Evolutionary conservation across 2,888 invertebrate species (phyloP).

Genomic region (Leptarthrus brevirostris): DNA sequence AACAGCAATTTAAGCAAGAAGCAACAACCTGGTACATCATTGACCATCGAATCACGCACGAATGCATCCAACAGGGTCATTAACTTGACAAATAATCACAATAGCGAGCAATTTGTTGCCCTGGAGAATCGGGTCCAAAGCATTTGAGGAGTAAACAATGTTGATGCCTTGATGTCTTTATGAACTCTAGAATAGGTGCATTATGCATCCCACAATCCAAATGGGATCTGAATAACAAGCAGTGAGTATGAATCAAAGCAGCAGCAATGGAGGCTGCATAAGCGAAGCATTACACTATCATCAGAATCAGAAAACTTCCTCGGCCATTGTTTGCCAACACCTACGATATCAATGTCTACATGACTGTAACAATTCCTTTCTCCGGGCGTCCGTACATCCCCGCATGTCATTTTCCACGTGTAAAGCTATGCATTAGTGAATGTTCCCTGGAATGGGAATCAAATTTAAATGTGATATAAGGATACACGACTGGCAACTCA

Average conservation of each 20-base stretch:
- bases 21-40: constrained; percentile 28
- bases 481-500: constrained; percentile 26
- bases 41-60: constrained; percentile 28
- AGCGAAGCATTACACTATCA: constrained; percentile 22
- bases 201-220: constrained; percentile 31
- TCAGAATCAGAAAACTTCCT: constrained; percentile 42
- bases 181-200: constrained; percentile 26
- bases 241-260: constrained; percentile 29
- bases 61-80: constrained; percentile 32
- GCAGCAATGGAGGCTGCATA: constrained; percentile 16
- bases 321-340: constrained; percentile 43
- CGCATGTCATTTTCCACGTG: constrained; percentile 14
- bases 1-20: constrained; percentile 10
- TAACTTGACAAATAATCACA: constrained; percentile 47
- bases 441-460: constrained; percentile 5
- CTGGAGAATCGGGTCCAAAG: neutral
- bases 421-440: constrained; percentile 28
- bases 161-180: constrained; percentile 48
- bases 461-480: constrained; percentile 32
- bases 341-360: constrained; percentile 13
- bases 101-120: constrained; percentile 42
- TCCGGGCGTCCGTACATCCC: neutral
- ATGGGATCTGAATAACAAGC: constrained; percentile 43
- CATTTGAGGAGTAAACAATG: constrained; percentile 16
- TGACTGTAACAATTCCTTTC: neutral